Evolutionary conservation across 2,113 vertebrate genomes (phyloP), one percentile per base, ranked within the genome.

Genomic region (Pseudorhombus dupliciocellatus): DNA sequence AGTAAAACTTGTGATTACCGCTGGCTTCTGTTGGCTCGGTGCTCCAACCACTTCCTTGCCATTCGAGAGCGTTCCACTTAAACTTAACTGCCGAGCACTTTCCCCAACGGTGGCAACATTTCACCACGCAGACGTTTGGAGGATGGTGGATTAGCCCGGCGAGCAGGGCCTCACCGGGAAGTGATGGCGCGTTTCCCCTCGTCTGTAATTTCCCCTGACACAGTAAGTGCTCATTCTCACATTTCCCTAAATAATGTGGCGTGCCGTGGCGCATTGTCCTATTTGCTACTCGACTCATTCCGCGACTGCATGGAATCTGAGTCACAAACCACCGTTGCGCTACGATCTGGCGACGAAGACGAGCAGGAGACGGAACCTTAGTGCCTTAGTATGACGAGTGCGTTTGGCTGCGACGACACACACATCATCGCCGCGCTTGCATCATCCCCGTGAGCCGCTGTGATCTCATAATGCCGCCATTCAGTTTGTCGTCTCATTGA

Each of bases 391-490:
- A 31, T 70, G 70, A 82, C 53, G 51, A 75, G 67, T 71, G 61
- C 30, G 58, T 73, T 65, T 59, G 67, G 60, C 9, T 20, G 67
- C 59, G 53, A 0, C 60, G 72, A 24, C 42, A 8, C 74, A 76
- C 81, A 4, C 80, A 82, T 87, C 31, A 34, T 34, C 31, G 8
- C 7, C 31, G 10, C 34, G 11, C 10, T 34, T 10, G 4, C 40
- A 42, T 42, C 84, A 75, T 69, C 78, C 73, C 73, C 59, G 66
- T 70, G 66, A 69, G 7, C 72, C 54, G 56, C 77, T 77, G 81
- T 90, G 87, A 89, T 83, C 84, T 81, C 89, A 90, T 88, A 89
- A 86, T 79, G 79, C 75, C 8, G 0, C 75, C 86, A 87, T 89
- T 90, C 84, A 89, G 68, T 57, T 11, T 46, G 70, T 51, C 64